Conservation (phyloP, 1,140 invertebrate species). For the Ephestia elutella region DNA sequence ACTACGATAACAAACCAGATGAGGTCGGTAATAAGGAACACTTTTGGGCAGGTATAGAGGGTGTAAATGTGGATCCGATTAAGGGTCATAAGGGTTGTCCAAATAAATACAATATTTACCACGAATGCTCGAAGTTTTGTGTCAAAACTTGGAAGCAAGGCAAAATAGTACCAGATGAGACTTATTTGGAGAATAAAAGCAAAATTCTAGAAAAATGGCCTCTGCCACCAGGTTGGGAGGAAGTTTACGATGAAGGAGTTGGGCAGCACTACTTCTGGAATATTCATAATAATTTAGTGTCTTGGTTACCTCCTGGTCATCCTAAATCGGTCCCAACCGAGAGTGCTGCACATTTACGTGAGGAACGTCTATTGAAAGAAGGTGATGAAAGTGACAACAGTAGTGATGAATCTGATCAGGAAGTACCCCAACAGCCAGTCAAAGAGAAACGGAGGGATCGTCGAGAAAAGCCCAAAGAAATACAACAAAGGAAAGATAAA, state of each 20-base stretch:
- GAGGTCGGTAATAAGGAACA: slow-evolving; percentile 50
- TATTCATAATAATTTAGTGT: slow-evolving; percentile 91
- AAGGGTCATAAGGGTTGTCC: slow-evolving; percentile 89
- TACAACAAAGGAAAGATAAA: slow-evolving; percentile 57
- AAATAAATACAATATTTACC: slow-evolving; percentile 96
- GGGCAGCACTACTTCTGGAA: slow-evolving; percentile 97
- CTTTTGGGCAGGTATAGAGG: slow-evolving; percentile 72
- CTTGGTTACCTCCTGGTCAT: slow-evolving; percentile 94
- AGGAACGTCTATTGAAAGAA: slow-evolving; percentile 76
- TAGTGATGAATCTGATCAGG: slow-evolving; percentile 70
- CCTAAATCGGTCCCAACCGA: slow-evolving; percentile 88
- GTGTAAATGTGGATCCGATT: slow-evolving; percentile 75
- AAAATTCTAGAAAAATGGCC: slow-evolving; percentile 92
- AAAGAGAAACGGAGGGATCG: slow-evolving; percentile 52
- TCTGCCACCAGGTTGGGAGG: slow-evolving; percentile 92
- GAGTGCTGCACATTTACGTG: slow-evolving; percentile 87
- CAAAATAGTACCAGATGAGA: slow-evolving; percentile 80
- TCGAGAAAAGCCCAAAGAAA: slow-evolving; percentile 35
- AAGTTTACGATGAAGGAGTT: slow-evolving; percentile 92
- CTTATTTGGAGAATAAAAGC: slow-evolving; percentile 84
- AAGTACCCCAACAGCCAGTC: slow-evolving; percentile 60
- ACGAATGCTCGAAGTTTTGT: slow-evolving; percentile 93
- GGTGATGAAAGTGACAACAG: slow-evolving; percentile 72
- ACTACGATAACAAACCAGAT: slow-evolving; percentile 80
- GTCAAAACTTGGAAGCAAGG: slow-evolving; percentile 90